Evolutionary conservation across 1,140 invertebrate species (phyloP), one percentile per base, ranked within the genome.

Genomic region (Drosophila subpulchrella): DNA sequence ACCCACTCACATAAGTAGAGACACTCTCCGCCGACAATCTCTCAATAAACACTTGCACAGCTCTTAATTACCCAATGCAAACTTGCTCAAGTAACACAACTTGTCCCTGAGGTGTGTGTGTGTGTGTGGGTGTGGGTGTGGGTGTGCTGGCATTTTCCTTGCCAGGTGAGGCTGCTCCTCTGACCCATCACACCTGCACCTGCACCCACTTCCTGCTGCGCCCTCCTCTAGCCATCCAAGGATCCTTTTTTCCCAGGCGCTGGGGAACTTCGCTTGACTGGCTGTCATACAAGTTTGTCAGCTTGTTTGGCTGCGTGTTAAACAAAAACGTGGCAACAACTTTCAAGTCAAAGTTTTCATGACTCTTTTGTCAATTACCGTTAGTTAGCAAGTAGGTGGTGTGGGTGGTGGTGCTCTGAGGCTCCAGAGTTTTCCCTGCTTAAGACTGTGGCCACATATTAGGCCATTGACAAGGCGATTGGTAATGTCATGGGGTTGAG

Each of bases 21-120:
- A 68, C 46, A 65, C 65, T 68, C 73, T 42, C 73, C 54, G 58
- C 42, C 63, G 51, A 53, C 75, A 76, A 76, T 70, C 75, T 88
- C 75, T 77, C 83, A 88, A 86, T 86, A 86, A 86, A 86, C 83
- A 86, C 83, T 86, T 86, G 83, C 83, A 73, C 82, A 86, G 83
- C 83, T 86, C 83, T 86, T 86, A 86, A 88, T 88, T 88, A 86
- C 83, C 83, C 83, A 88, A 88, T 88, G 83, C 78, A 86, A 86
- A 85, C 82, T 85, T 86, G 76, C 67, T 86, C 70, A 81, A 78
- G 77, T 68, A 68, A 85, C 81, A 78, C 74, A 76, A 81, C 77
- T 75, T 63, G 59, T 75, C 46, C 53, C 38, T 48, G 48, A 38
- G 71, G 41, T 62, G 56, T 47, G 20, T 38, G 57, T 30, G 10